phyloP scores from a whole-genome alignment of 2,113 vertebrate species.

The Paedocypris sp. region DNA sequence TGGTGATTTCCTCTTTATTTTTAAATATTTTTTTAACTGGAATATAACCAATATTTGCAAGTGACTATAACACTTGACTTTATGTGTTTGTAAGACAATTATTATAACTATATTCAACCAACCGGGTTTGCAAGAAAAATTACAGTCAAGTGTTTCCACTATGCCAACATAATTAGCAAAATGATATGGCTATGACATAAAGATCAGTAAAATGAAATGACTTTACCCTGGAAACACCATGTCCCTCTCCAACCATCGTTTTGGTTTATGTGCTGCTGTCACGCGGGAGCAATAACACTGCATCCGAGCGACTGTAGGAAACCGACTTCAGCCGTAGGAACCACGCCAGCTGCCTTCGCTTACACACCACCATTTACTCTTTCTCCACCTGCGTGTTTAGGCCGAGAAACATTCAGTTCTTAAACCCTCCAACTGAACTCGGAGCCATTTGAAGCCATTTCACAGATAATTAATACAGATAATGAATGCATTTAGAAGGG shows the following conservation, averaged over 20 bases:
- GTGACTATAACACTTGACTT: too few relatives aligned
- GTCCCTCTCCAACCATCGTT: conserved; percentile 9
- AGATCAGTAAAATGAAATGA: too few relatives aligned
- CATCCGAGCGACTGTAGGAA: conserved; percentile 12
- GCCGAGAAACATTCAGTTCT: conserved; percentile 10
- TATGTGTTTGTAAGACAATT: too few relatives aligned
- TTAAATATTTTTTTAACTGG: too few relatives aligned
- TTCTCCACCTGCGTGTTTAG: conserved; percentile 1
- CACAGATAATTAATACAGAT: conserved; percentile 64
- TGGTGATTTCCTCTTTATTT: too few relatives aligned
- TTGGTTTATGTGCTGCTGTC: conserved; percentile 25
- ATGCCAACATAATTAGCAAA: too few relatives aligned
- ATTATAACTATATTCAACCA: too few relatives aligned
- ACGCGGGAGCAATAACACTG: background rate
- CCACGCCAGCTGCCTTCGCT: conserved; percentile 21
- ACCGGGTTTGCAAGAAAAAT: too few relatives aligned
- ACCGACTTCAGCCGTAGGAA: conserved; percentile 28
- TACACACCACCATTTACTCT: background rate
- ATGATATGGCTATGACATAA: too few relatives aligned
- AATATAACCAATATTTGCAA: too few relatives aligned
- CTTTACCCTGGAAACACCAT: too few relatives aligned
- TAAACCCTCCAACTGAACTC: conserved; percentile 5
- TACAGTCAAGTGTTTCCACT: too few relatives aligned
- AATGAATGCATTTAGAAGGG: conserved; percentile 47
- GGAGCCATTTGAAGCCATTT: conserved; percentile 50